Percentiles rank a stretch among this genome's conserved stretches.
Evolutionary conservation across 2,888 invertebrate species (phyloP).

Genomic region (Chymomyza amoena): DNA sequence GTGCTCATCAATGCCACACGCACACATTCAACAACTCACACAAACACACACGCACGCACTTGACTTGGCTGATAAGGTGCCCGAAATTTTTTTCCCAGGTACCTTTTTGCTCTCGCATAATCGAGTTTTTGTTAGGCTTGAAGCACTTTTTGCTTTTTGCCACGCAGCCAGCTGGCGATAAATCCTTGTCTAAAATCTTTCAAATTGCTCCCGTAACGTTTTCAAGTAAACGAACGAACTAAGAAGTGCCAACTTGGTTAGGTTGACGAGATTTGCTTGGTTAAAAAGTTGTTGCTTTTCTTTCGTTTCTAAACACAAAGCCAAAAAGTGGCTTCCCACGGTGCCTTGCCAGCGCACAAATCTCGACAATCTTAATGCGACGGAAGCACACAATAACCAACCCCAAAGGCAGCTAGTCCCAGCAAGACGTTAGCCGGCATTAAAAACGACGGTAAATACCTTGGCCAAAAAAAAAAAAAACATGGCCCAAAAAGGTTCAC

Average conservation of each 20-base stretch:
- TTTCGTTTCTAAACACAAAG: background rate
- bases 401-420: background rate
- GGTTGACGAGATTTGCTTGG: background rate
- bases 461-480: constrained; percentile 11
- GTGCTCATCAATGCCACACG: constrained; percentile 55
- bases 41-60: background rate
- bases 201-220: constrained; percentile 66
- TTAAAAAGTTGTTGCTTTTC: constrained; percentile 5
- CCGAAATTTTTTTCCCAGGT: background rate
- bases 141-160: background rate
- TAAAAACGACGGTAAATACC: constrained; percentile 55
- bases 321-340: constrained; percentile 5
- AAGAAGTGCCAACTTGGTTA: constrained; percentile 21
- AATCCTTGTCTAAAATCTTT: constrained; percentile 61
- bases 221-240: constrained; percentile 51
- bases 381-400: constrained; percentile 52
- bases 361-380: constrained; percentile 68
- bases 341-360: constrained; percentile 34
- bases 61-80: background rate
- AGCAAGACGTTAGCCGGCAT: constrained; percentile 31
- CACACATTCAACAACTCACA: constrained; percentile 1
- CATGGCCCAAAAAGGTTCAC: background rate
- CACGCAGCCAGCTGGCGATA: constrained; percentile 44
- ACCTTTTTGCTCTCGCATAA: background rate
- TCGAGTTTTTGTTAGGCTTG: constrained; percentile 2